phyloP scores from a whole-genome alignment of 2,113 vertebrate genomes.

The Callithrix jacchus region DNA sequence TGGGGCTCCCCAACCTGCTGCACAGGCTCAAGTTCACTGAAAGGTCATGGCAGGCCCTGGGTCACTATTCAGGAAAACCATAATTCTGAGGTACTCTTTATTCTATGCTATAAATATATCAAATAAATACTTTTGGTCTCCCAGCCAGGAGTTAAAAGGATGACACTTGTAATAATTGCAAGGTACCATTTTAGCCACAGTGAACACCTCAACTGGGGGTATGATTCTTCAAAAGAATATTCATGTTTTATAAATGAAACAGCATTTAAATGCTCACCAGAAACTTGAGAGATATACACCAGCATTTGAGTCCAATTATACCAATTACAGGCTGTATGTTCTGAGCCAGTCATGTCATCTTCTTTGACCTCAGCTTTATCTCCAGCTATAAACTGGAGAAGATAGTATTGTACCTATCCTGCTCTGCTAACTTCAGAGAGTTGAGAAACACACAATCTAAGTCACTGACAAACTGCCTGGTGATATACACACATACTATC shows the following conservation, averaged over 20 bases:
- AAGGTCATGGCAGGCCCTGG: constrained; percentile 82
- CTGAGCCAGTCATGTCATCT: neutral
- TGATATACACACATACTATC: neutral
- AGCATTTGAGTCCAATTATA: neutral
- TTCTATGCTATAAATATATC: neutral
- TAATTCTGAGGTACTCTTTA: constrained; percentile 39
- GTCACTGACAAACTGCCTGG: neutral
- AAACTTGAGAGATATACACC: neutral
- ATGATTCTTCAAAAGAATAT: constrained; percentile 24
- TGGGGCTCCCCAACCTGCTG: constrained; percentile 85
- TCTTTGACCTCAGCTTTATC: constrained; percentile 9
- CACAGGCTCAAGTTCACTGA: constrained; percentile 84
- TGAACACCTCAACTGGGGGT: neutral
- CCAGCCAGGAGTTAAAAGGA: neutral
- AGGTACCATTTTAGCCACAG: neutral
- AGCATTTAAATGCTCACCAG: neutral
- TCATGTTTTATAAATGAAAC: neutral
- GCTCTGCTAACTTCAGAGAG: neutral
- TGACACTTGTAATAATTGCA: neutral
- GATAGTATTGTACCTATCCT: neutral
- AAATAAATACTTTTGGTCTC: constrained; percentile 44
- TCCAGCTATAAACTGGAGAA: constrained; percentile 4
- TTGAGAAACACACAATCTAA: neutral
- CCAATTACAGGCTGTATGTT: neutral
- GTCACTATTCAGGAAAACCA: constrained; percentile 52